phyloP scores from a whole-genome alignment of 2,113 vertebrate species.

The Narcine bancroftii region DNA sequence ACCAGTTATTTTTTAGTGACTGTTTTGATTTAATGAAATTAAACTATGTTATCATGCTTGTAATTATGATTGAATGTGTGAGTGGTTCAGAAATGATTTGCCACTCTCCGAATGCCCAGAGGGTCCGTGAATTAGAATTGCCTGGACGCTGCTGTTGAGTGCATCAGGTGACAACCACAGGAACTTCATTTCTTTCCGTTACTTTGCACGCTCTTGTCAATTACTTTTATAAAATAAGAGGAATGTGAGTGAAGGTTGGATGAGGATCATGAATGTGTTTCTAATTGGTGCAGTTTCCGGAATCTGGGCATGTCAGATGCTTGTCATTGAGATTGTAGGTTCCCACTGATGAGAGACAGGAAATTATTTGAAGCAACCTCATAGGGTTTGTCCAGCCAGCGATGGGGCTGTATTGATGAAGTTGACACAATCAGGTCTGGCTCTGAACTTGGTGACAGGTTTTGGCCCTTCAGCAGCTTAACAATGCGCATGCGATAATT shows the following conservation, averaged over 20 bases:
- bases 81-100: neutral
- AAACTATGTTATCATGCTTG: neutral
- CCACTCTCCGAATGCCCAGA: neutral
- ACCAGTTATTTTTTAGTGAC: neutral
- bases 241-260: neutral
- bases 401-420: neutral
- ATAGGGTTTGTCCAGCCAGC: neutral
- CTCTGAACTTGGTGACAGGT: neutral
- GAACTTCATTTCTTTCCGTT: neutral
- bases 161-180: no score
- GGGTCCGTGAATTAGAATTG: neutral
- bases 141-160: neutral
- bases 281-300: neutral
- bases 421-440: neutral
- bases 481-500: neutral
- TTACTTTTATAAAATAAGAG: neutral
- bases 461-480: neutral
- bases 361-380: neutral
- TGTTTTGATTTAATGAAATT: slow-evolving; percentile 1
- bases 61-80: neutral
- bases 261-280: neutral
- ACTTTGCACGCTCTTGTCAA: neutral
- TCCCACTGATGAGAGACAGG: neutral
- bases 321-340: neutral
- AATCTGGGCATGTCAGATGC: neutral